A percentile compares a stretch with the other conserved stretches of the same genome.
These are phyloP conservation scores for Biston stratarius DNA, from an alignment of 2,888 invertebrate genomes.

Conservation along the genomic window DNA sequence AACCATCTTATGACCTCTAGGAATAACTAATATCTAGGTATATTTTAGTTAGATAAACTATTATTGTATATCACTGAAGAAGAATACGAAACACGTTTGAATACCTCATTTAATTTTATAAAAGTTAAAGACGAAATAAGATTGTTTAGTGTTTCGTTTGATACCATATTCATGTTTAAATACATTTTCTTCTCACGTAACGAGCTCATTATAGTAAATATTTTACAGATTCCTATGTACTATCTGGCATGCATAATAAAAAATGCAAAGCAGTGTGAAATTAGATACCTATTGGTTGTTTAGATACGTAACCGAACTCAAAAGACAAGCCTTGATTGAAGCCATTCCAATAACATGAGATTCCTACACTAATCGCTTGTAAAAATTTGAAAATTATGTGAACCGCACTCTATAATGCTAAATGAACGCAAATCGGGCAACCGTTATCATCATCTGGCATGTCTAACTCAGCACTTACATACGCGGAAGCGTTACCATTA, in stretches of 20 bases:
- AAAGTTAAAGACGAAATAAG: not conserved
- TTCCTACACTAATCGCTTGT: conserved; percentile 66
- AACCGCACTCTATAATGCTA: conserved; percentile 77
- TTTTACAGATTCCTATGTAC: conserved; percentile 78
- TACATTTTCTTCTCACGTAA: conserved; percentile 32
- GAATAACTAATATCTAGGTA: not conserved
- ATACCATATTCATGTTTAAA: conserved; percentile 3
- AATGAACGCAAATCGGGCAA: conserved; percentile 73
- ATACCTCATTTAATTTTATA: not conserved
- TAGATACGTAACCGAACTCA: conserved; percentile 70
- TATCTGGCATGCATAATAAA: conserved; percentile 84
- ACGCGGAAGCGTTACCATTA: conserved; percentile 79
- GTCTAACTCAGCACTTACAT: conserved; percentile 75
- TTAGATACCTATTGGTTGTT: conserved; percentile 62
- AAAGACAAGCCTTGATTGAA: conserved; percentile 80
- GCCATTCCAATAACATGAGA: conserved; percentile 82
- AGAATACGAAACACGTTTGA: not conserved
- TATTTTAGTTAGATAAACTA: not conserved
- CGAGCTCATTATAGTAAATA: conserved; percentile 49
- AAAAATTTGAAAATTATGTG: conserved; percentile 72
- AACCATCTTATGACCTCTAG: not conserved
- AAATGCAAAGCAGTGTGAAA: conserved; percentile 84
- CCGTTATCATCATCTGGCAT: conserved; percentile 60
- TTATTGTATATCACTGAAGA: not conserved
- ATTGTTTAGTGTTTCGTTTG: conserved; percentile 1